Evolutionary conservation across 1,140 invertebrate species (phyloP), one percentile per base, ranked within the genome.

Genomic region (Heliconius eleuchia): DNA sequence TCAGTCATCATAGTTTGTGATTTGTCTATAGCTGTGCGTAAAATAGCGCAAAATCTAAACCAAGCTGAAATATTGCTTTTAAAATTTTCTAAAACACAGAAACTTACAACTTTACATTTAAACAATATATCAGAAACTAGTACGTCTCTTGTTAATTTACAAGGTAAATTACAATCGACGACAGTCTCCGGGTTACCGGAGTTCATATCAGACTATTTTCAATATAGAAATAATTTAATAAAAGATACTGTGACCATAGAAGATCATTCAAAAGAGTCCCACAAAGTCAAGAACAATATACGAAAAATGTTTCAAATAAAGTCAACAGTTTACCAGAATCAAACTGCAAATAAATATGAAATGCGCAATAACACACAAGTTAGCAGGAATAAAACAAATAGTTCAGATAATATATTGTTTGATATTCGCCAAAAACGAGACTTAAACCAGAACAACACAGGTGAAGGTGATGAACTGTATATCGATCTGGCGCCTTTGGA

Each of bases 1-100:
- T 79, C 74, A 80, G 78, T 76, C n/a, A 60, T 80, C 34, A 76
- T 80, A 34, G 66, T 76, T 72, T 80, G 78, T 39, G 73, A 75
- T 19, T 80, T 74, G n/a, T 73, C 78, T 8, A 39, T 72, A 3
- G 39, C 8, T 19, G 73, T 39, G 13, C 19, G n/a, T 30, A 71
- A 52, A 34, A 9, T 77, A 34, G 37, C n/a, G 18, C 66, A 72
- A 71, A 37, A 39, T n/a, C 4, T 77, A 18, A 72, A 55, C 30
- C 34, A 39, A 8, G 46, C 73, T 34, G 42, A 79, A 16, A 60
- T 79, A n/a, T 19, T 79, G 18, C 66, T 79, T 34, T 50, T 79
- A 30, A 73, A 30, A 19, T 3, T 79, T 6, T 23, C 46, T 11
- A 57, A 57, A 57, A 66, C 23, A 66, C 50, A 66, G 27, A 8